These are phyloP conservation scores for Peribatodes rhomboidaria DNA, from an alignment of 2,888 invertebrate species.

Conservation along the genomic window DNA sequence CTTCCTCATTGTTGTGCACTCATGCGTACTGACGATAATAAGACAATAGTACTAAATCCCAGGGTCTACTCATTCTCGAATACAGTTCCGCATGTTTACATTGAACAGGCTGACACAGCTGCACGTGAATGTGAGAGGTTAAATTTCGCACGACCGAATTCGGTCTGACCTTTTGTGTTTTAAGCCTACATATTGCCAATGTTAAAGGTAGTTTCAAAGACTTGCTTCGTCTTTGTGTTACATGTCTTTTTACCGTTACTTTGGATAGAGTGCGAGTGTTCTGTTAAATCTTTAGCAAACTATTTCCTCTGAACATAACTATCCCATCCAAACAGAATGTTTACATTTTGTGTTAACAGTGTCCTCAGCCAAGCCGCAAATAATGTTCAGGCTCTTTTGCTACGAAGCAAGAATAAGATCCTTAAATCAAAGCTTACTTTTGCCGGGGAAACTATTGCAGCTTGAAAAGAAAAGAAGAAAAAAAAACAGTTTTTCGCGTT, in stretches of 20 bases:
- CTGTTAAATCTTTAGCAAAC: too few relatives aligned
- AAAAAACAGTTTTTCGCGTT: too few relatives aligned
- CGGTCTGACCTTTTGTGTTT: conserved; percentile 33
- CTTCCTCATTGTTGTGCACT: conserved; percentile 35
- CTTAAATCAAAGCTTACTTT: too few relatives aligned
- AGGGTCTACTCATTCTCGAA: conserved; percentile 29
- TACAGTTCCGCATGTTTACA: conserved; percentile 23
- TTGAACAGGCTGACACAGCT: conserved; percentile 11
- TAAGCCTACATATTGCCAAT: conserved; percentile 2
- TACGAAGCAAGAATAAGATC: neutral
- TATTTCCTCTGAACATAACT: too few relatives aligned
- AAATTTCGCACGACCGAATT: conserved; percentile 25
- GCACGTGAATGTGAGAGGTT: conserved; percentile 26
- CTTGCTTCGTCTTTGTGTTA: neutral
- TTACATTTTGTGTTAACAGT: too few relatives aligned
- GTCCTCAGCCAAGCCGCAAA: neutral
- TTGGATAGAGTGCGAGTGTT: neutral
- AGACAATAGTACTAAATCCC: conserved; percentile 29
- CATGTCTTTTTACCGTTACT: neutral
- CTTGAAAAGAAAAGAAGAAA: too few relatives aligned
- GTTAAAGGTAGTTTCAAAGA: neutral
- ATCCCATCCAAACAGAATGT: too few relatives aligned
- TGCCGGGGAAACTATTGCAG: too few relatives aligned
- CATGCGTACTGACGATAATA: conserved; percentile 27
- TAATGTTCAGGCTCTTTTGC: neutral